Percentiles rank a stretch among this genome's conserved stretches.
Evolutionary conservation across 2,888 invertebrate species (phyloP).

Genomic region (Seira ritae): DNA sequence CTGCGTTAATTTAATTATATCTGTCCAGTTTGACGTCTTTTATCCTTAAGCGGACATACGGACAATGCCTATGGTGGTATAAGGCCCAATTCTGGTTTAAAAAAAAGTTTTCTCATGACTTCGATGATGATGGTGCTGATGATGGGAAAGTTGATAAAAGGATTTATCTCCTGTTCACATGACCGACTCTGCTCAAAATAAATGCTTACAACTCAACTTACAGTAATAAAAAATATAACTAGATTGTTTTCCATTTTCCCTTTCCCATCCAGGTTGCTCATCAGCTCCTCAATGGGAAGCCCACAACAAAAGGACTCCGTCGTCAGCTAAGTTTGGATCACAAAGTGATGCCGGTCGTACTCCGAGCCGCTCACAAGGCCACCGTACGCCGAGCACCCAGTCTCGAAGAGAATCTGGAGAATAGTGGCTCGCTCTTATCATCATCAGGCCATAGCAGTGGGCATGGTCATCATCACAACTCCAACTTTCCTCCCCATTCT

Average conservation of each 20-base stretch:
- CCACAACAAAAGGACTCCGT: constrained; percentile 70
- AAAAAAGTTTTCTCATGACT: too few relatives aligned
- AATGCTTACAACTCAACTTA: not conserved
- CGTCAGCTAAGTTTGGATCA: constrained; percentile 84
- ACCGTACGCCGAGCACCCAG: constrained; percentile 70
- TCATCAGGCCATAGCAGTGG: too few relatives aligned
- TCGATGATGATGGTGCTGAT: too few relatives aligned
- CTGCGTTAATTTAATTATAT: constrained; percentile 18
- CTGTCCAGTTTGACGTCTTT: constrained; percentile 24
- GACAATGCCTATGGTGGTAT: too few relatives aligned
- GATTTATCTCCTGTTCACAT: not conserved
- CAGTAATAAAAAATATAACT: not conserved
- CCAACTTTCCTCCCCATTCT: constrained; percentile 46
- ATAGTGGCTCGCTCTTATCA: constrained; percentile 22
- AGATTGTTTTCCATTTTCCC: not conserved
- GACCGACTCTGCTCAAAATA: not conserved
- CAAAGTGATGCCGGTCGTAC: constrained; percentile 74
- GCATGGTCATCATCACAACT: too few relatives aligned
- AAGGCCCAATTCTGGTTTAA: too few relatives aligned
- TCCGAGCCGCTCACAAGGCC: constrained; percentile 61
- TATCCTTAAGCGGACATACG: too few relatives aligned
- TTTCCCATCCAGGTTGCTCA: constrained; percentile 70
- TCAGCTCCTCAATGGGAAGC: constrained; percentile 72
- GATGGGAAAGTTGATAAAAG: too few relatives aligned
- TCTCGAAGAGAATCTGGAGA: constrained; percentile 67